A percentile compares a stretch with the other conserved stretches of the same genome.
phyloP scores from a whole-genome alignment of 1,140 invertebrate species.

The Pectinophora gossypiella region DNA sequence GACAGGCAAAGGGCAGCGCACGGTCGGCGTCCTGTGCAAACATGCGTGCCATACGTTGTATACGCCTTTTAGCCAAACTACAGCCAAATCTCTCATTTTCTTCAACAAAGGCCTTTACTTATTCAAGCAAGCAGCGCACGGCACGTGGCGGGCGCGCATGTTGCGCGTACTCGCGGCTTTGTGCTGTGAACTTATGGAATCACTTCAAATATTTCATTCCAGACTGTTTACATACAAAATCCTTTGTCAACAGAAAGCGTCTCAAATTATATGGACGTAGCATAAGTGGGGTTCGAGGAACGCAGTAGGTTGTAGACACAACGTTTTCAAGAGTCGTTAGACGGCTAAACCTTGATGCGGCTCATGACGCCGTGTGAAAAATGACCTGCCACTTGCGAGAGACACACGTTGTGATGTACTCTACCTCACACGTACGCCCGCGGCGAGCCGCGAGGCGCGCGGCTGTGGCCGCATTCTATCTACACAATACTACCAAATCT shows the following conservation, averaged over 20 bases:
- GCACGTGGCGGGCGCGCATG: slow-evolving; percentile 18
- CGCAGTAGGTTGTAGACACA: neutral
- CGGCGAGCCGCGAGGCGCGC: too few relatives aligned
- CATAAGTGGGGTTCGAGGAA: too few relatives aligned
- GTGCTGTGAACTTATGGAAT: neutral
- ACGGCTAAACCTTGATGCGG: neutral
- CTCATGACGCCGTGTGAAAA: neutral
- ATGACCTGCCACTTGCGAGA: neutral
- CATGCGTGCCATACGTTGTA: slow-evolving; percentile 17
- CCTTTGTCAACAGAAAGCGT: neutral
- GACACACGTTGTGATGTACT: neutral
- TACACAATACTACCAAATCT: too few relatives aligned
- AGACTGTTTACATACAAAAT: neutral
- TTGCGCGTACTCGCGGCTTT: slow-evolving; percentile 11
- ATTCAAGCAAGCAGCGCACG: slow-evolving; percentile 36
- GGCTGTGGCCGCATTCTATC: too few relatives aligned
- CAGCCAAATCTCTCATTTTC: slow-evolving; percentile 42
- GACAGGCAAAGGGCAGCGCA: neutral
- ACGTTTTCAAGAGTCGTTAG: neutral
- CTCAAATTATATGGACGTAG: neutral
- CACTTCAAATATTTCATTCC: slow-evolving; percentile 1
- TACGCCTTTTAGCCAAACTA: slow-evolving; percentile 38
- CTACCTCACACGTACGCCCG: too few relatives aligned
- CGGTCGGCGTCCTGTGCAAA: slow-evolving; percentile 12
- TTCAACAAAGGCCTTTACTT: slow-evolving; percentile 40